These are phyloP conservation scores for Azemiops feae DNA, from an alignment of 2,113 vertebrate species.

Conservation along the genomic window DNA sequence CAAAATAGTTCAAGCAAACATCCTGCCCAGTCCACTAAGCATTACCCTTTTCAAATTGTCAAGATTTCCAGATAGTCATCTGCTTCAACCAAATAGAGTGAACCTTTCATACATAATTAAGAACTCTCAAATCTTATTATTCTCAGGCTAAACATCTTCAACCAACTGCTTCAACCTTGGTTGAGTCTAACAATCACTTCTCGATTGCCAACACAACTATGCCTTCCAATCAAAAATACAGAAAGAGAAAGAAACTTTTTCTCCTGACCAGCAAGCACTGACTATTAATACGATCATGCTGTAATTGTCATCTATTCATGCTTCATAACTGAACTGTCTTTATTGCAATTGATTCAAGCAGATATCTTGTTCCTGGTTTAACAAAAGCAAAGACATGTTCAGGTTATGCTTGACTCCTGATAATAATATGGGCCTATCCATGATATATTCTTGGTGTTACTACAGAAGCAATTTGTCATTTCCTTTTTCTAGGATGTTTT, in stretches of 20 bases:
- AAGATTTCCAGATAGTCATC: constrained; percentile 16
- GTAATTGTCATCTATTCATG: not conserved
- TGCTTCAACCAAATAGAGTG: not conserved
- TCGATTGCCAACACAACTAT: not conserved
- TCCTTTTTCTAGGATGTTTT: not conserved
- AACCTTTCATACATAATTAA: not conserved
- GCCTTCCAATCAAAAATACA: not conserved
- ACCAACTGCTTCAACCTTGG: not conserved
- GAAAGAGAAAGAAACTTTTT: constrained; percentile 6
- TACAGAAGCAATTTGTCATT: too few relatives aligned
- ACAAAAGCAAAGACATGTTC: too few relatives aligned
- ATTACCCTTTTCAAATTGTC: not conserved
- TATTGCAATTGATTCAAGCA: not conserved
- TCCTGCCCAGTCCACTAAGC: not conserved
- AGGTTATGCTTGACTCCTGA: not conserved
- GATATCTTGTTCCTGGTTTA: not conserved
- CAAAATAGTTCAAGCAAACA: not conserved
- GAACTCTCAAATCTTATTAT: not conserved
- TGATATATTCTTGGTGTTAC: too few relatives aligned
- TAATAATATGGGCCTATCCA: not conserved
- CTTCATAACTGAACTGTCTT: constrained; percentile 15
- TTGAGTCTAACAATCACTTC: not conserved
- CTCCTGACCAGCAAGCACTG: not conserved
- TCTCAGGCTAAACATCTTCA: not conserved
- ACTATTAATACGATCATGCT: not conserved